Evolutionary conservation across 2,797 vertebrate species (phyloP).

Genomic region (Sebastes variabilis): DNA sequence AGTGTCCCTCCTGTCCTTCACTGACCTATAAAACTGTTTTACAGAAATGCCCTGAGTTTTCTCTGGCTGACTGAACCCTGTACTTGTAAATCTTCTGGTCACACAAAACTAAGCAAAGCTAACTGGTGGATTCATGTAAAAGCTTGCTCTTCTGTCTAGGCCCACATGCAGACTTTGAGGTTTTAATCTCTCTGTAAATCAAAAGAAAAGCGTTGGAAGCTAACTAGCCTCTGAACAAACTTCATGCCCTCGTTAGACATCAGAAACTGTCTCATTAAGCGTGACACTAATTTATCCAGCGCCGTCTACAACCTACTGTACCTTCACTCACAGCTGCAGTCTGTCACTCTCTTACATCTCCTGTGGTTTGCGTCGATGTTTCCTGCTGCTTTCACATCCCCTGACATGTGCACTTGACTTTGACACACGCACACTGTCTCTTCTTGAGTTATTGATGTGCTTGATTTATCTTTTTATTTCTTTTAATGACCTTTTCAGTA

Average conservation of each 20-base stretch:
- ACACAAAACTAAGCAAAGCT: background rate
- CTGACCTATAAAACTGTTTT: background rate
- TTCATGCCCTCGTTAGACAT: background rate
- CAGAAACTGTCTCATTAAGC: slow-evolving; percentile 1
- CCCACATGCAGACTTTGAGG: background rate
- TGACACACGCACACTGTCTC: background rate
- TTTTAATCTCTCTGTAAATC: background rate
- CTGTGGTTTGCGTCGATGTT: slow-evolving; percentile 8
- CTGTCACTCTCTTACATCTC: slow-evolving; percentile 4
- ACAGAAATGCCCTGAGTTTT: background rate
- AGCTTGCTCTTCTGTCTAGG: background rate
- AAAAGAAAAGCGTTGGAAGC: background rate
- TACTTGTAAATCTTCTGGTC: background rate
- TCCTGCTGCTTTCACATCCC: slow-evolving; percentile 9
- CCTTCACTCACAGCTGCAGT: slow-evolving; percentile 29
- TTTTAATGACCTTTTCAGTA: background rate
- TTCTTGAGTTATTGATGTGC: background rate
- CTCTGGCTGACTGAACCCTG: background rate
- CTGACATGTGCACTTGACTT: background rate
- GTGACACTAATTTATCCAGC: slow-evolving; percentile 17
- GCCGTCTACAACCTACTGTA: background rate
- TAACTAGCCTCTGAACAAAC: background rate
- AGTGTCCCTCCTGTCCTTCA: background rate
- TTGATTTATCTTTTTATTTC: background rate
- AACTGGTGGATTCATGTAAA: background rate